Percentiles rank a stretch among this genome's conserved stretches.
These are phyloP conservation scores for Onychomys arenicola DNA, from an alignment of 2,797 vertebrate species.

Conservation along the genomic window DNA sequence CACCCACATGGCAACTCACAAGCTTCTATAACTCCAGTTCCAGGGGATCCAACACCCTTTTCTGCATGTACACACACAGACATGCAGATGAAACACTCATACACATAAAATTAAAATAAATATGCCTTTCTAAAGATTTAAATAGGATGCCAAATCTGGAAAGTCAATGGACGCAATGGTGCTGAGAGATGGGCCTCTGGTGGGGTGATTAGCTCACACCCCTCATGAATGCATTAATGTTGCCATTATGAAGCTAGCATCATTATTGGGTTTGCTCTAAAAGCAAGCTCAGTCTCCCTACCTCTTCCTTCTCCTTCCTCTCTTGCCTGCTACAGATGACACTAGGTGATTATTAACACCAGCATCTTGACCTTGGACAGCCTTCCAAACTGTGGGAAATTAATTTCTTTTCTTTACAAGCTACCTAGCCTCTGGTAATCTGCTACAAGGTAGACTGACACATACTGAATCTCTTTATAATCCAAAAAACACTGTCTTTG, in stretches of 20 bases:
- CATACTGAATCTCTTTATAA: background rate
- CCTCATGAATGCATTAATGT: background rate
- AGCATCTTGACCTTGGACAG: background rate
- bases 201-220: no score
- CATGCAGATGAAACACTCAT: background rate
- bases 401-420: background rate
- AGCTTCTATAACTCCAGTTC: background rate
- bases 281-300: background rate
- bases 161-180: background rate
- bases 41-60: background rate
- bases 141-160: background rate
- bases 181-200: background rate
- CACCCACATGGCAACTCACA: background rate
- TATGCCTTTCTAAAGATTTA: background rate
- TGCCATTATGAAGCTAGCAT: background rate
- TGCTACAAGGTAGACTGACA: background rate
- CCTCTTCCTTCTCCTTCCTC: no score
- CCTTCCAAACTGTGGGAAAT: background rate
- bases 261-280: background rate
- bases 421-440: background rate
- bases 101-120: background rate
- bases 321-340: background rate
- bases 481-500: constrained; percentile 10
- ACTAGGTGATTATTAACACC: background rate
- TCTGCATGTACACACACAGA: background rate